These are phyloP conservation scores for Strix aluco DNA, from an alignment of 2,113 vertebrate species.

Conservation along the genomic window DNA sequence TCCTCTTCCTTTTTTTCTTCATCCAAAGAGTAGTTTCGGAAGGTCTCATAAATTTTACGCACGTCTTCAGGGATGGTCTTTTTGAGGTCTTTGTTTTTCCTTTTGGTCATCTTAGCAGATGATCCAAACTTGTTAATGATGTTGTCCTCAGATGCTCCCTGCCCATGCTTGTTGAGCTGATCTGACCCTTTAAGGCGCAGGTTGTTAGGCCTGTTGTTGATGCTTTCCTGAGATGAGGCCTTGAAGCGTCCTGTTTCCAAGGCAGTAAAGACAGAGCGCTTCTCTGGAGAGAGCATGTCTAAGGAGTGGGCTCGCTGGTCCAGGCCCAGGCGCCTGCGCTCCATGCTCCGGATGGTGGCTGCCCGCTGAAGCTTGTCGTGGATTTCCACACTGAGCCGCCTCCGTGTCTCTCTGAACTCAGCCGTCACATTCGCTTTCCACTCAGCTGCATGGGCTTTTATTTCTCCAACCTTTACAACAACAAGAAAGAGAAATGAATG, in stretches of 20 bases:
- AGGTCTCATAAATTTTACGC: constrained; percentile 82
- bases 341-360: constrained; percentile 97
- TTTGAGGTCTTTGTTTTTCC: constrained; percentile 89
- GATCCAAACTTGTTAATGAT: constrained; percentile 93
- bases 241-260: constrained; percentile 89
- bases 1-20: constrained; percentile 82
- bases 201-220: constrained; percentile 94
- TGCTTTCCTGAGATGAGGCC: constrained; percentile 96
- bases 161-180: constrained; percentile 82
- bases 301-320: constrained; percentile 95
- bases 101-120: constrained; percentile 86
- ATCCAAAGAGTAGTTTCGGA: constrained; percentile 81
- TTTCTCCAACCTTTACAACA: constrained; percentile 87
- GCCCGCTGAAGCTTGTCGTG: constrained; percentile 96
- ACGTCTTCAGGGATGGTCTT: constrained; percentile 87
- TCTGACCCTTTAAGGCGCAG: constrained; percentile 86
- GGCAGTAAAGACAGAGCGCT: constrained; percentile 90
- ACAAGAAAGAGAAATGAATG: not conserved
- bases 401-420: constrained; percentile 92
- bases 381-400: constrained; percentile 93
- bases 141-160: constrained; percentile 91
- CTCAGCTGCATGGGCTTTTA: constrained; percentile 94
- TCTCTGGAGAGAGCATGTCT: constrained; percentile 96
- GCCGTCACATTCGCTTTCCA: constrained; percentile 97
- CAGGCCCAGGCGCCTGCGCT: constrained; percentile 90